Base-by-base conservation (phyloP, 2,888 invertebrate genomes). In the Gerris lacustris region DNA sequence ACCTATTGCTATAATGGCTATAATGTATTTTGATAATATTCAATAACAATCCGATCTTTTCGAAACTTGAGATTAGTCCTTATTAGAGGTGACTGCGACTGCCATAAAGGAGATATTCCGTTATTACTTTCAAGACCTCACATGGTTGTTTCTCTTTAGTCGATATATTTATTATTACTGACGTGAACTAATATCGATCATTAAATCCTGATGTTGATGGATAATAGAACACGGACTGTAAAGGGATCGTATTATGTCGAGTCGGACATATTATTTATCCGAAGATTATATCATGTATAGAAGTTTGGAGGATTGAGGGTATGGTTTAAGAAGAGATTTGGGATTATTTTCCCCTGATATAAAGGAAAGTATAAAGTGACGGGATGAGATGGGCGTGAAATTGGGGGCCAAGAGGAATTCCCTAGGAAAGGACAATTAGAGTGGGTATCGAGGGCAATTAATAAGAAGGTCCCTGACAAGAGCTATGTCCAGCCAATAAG, bases 401-500 rank as follows among this genome's bases (percentile, higher is more conserved):
- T 55, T 55, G 55, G 55, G 55, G 55, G 15, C 55, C 15, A 55
- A 11, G 15, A 55, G 55, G 55, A 55, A 55, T 55, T 55, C 55
- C 55, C 9, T 55, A 31, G 55, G 55, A 55, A 55, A 15, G 15
- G 55, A 55, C 55, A 55, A 55, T 55, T 55, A 55, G 55, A 55
- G 55, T 55, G 15, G 15, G 55, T 55, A 55, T 55, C 55, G 11
- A 15, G 15, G 55, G 55, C 55, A 55, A 55, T 55, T 55, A 55
- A 55, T 31, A 31, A 31, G 31, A 11, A 55, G 15, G 55, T 11
- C 9, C 15, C 55, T 55, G 55, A 55, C 55, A 55, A 55, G 55
- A 55, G 55, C 55, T 55, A 55, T 55, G 55, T 55, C 55, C 55
- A 55, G 55, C 55, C 55, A 55, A 55, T 55, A 55, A 55, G 55